Percentiles rank a stretch among this genome's conserved stretches.
These are phyloP conservation scores for Acrocephalus arundinaceus DNA, from an alignment of 2,113 vertebrate species.

Conservation along the genomic window DNA sequence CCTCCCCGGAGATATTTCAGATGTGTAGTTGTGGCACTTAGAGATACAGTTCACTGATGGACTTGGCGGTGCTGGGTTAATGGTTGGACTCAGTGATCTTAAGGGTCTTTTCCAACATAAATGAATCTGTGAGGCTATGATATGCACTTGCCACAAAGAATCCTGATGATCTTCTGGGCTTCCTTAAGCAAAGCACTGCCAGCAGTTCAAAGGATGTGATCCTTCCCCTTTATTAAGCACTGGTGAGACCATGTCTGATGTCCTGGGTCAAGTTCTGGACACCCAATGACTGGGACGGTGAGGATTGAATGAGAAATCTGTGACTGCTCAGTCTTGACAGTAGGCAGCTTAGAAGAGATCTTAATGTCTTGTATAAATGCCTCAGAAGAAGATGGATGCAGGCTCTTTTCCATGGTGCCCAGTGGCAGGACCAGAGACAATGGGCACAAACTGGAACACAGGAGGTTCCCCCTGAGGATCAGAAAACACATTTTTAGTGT, in stretches of 20 bases:
- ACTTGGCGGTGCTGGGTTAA: not conserved
- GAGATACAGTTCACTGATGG: rapidly evolving
- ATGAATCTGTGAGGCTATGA: rapidly evolving
- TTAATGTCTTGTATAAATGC: not conserved
- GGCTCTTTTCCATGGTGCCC: not conserved
- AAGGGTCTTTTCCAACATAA: not conserved
- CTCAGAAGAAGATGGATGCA: not conserved
- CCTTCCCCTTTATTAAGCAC: not conserved
- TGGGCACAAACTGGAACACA: not conserved
- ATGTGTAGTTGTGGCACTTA: not conserved
- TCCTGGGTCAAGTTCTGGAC: not conserved
- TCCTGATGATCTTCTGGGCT: not conserved
- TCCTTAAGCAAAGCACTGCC: not conserved
- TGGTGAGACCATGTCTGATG: not conserved
- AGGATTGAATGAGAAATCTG: not conserved
- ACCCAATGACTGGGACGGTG: rapidly evolving
- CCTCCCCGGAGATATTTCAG: not conserved
- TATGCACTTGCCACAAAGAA: not conserved
- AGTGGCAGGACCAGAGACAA: not conserved
- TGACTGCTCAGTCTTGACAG: not conserved
- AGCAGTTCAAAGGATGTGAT: not conserved
- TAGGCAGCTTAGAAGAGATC: not conserved
- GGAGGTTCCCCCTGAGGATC: not conserved
- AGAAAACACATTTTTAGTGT: not conserved
- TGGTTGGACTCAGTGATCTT: not conserved